Evolutionary conservation across 1,140 invertebrate species (phyloP), one percentile per base, ranked within the genome.

Genomic region (Stratiolaelaps scimitus): DNA sequence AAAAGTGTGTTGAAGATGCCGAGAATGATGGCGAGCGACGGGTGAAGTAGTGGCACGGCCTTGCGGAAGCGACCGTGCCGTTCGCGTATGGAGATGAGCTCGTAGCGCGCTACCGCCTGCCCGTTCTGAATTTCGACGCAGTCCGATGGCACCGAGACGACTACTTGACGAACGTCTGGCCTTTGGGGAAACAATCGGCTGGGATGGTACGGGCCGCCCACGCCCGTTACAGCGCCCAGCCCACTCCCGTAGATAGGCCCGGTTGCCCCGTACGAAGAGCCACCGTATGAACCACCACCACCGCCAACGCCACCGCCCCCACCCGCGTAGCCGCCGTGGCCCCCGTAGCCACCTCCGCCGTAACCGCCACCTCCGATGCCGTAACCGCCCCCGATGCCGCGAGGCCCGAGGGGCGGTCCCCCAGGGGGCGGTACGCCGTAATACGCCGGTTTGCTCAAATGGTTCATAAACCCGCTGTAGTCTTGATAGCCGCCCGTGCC

Each of bases 31-130:
- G 79, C 78, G n/a, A 77, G 65, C 29, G 72, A 73, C 7, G 79
- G 65, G 6, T 78, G 79, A 74, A 80, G 76, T 45, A 73, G 72
- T 6, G 79, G 79, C 29, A 80, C 78, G 2, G 79, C 76, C 70
- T 76, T 78, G 68, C 78, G 73, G 48, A 80, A 73, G 23, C 73
- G 71, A 44, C 78, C 78, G 69, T 80, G 78, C 71, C 77, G 76
- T 64, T 78, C 76, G 1, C 67, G 69, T 23, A 78, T 71, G 71
- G 74, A 73, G 10, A 78, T 65, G 29, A 78, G 73, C 64, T 78
- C 75, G 7, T 64, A 64, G 64, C 67, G 66, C 19, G 23, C 45
- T 17, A 20, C 44, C 0, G 53, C 17, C 1, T 45, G 45, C 17
- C 47, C 65, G 19, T 60, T 60, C 53, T 60, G 53, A 26, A 60